A percentile compares a stretch with the other conserved stretches of the same genome.
Conservation (phyloP, 2,888 invertebrate genomes). For the Incurvaria masculella region DNA sequence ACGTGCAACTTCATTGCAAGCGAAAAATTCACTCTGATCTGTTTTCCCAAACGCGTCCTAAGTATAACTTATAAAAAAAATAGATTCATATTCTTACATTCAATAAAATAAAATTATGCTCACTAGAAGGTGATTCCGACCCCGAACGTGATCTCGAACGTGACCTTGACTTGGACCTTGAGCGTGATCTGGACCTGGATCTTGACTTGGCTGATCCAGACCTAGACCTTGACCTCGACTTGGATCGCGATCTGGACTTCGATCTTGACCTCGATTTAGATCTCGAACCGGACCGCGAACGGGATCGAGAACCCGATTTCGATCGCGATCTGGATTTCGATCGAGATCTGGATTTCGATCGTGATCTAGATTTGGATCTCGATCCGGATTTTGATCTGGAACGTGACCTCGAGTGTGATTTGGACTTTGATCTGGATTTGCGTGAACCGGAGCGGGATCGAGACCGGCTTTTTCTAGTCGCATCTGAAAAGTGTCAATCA, state of each 20-base stretch:
- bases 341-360: constrained; percentile 10
- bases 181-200: constrained; percentile 14
- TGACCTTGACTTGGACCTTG: constrained; percentile 23
- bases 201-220: constrained; percentile 14
- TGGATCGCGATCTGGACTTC: constrained; percentile 20
- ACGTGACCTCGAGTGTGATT: constrained; percentile 10
- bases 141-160: constrained; percentile 28
- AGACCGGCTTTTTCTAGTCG: constrained; percentile 18
- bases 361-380: constrained; percentile 8
- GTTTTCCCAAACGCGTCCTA: too few relatives aligned
- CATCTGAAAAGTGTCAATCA: constrained; percentile 15
- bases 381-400: constrained; percentile 24
- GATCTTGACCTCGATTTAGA: constrained; percentile 16
- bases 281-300: not conserved
- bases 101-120: constrained; percentile 31
- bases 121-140: constrained; percentile 27
- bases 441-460: constrained; percentile 20
- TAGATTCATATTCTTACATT: constrained; percentile 17
- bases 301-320: constrained; percentile 14
- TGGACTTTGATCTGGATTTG: constrained; percentile 26
- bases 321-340: constrained; percentile 20
- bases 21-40: too few relatives aligned
- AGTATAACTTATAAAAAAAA: too few relatives aligned
- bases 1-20: too few relatives aligned
- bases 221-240: constrained; percentile 18